Conservation (phyloP, 2,113 vertebrate species). For the Paralichthys olivaceus region DNA sequence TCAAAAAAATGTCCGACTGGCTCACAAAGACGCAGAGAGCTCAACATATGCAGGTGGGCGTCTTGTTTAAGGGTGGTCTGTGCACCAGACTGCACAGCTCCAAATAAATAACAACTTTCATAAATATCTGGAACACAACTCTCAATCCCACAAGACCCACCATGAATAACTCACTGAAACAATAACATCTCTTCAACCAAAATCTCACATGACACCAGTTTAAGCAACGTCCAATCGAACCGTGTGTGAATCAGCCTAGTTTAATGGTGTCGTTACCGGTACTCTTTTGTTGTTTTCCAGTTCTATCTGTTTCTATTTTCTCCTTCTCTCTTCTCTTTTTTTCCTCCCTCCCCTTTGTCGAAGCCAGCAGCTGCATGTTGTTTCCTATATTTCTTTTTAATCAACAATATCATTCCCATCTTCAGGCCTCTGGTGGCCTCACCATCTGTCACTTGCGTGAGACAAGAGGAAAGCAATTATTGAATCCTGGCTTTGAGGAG, state of each 20-base stretch:
- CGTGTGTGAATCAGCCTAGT: constrained; percentile 45
- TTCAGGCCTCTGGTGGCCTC: constrained; percentile 74
- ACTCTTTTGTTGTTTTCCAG: constrained; percentile 35
- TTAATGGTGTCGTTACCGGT: constrained; percentile 46
- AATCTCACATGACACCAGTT: constrained; percentile 45
- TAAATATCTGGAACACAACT: constrained; percentile 57
- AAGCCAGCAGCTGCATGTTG: constrained; percentile 78
- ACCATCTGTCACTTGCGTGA: constrained; percentile 82
- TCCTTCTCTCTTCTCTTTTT: constrained; percentile 23
- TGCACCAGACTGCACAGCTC: constrained; percentile 30
- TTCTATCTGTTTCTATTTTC: constrained; percentile 34
- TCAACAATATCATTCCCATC: constrained; percentile 82
- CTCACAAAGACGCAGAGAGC: constrained; percentile 17
- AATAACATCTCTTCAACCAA: constrained; percentile 38
- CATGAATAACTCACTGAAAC: constrained; percentile 41
- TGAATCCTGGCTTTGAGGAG: constrained; percentile 77
- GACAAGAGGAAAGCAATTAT: constrained; percentile 80
- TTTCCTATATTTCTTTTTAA: constrained; percentile 80
- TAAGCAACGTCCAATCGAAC: constrained; percentile 41
- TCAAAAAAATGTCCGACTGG: constrained; percentile 35
- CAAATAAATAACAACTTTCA: constrained; percentile 54
- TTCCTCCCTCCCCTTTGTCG: constrained; percentile 36
- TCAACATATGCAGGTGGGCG: constrained; percentile 53
- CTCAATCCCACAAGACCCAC: constrained; percentile 17
- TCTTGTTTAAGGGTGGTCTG: constrained; percentile 56